Evolutionary conservation across 2,113 vertebrate genomes (phyloP), one percentile per base, ranked within the genome.

Genomic region (Ciconia stormi): DNA sequence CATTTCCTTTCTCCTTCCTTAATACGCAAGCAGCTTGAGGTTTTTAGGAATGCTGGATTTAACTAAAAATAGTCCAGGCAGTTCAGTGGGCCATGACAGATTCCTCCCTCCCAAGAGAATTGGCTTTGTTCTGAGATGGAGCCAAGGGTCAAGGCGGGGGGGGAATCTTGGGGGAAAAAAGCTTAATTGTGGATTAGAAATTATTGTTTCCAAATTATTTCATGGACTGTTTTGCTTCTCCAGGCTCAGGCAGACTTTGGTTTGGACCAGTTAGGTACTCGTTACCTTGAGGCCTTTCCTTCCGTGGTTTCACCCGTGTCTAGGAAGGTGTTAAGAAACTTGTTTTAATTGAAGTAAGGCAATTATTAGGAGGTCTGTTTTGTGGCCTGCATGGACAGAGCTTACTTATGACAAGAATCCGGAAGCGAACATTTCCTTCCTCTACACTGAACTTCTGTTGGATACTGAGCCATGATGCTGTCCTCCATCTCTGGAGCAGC

Each of bases 11-110:
- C 66, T 62, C 84, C 69, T 82, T 81, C 90, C 88, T 42, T 34
- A 47, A 25, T 2, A 21, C 62, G 17, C 47, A 69, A 91, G 29
- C 78, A 83, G 78, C 81, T 53, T 10, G 58, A 80, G 50, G 32
- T 9, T 77, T 59, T 73, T 22, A 71, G 87, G 88, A 94, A 93
- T 90, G 90, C 61, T 80, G 63, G 58, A 58, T 66, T 94, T 66
- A 47, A 23, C 71, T 90, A 93, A 93, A 94, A 95, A 92, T 74
- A 96, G 69, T 11, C 71, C 82, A 66, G 62, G 63, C 52, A 29
- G 67, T 78, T 76, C 71, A 87, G 71, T 21, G 23, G 67, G 42
- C 82, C 44, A 6, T 1, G 11, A 16, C 15, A 50, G 71, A 70
- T 72, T 69, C 84, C 63, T 77, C 44, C 47, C 74, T 91, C 81